A percentile compares a stretch with the other conserved stretches of the same genome.
phyloP scores from a whole-genome alignment of 2,797 vertebrate species.

The Pteropus rufus region DNA sequence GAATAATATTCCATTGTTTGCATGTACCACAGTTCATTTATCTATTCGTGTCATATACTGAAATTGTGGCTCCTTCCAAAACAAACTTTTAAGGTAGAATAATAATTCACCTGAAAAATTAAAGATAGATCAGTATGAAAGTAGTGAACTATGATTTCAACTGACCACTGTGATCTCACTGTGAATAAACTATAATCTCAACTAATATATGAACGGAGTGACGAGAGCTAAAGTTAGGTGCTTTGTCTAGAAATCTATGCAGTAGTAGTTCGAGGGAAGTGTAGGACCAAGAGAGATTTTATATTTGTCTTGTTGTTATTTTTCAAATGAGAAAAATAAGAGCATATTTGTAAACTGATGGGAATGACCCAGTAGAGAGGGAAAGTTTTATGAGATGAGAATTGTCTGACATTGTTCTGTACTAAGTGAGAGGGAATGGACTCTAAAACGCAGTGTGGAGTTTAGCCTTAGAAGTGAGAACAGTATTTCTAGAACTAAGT shows the following conservation, averaged over 20 bases:
- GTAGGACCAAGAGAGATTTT: not conserved
- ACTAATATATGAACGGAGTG: not conserved
- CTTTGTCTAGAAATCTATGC: not conserved
- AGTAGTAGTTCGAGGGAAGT: not conserved
- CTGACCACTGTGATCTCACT: not conserved
- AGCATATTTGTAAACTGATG: not conserved
- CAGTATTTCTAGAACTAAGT: not conserved
- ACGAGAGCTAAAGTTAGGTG: not conserved
- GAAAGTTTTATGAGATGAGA: not conserved
- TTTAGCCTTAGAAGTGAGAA: not conserved
- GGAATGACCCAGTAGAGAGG: not conserved
- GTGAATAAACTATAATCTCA: not conserved
- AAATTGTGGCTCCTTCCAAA: not conserved
- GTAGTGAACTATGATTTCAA: not conserved
- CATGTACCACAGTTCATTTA: not conserved
- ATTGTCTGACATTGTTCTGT: not conserved
- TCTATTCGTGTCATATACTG: not conserved
- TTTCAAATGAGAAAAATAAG: slow-evolving; percentile 1
- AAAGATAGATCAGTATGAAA: not conserved
- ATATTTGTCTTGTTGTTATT: not conserved
- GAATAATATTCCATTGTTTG: not conserved
- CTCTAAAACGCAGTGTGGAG: not conserved
- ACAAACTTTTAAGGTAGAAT: not conserved
- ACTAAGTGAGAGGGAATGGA: not conserved
- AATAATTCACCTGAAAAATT: not conserved